Conservation (phyloP, 2,888 invertebrate species). For the Julus scanicus region DNA sequence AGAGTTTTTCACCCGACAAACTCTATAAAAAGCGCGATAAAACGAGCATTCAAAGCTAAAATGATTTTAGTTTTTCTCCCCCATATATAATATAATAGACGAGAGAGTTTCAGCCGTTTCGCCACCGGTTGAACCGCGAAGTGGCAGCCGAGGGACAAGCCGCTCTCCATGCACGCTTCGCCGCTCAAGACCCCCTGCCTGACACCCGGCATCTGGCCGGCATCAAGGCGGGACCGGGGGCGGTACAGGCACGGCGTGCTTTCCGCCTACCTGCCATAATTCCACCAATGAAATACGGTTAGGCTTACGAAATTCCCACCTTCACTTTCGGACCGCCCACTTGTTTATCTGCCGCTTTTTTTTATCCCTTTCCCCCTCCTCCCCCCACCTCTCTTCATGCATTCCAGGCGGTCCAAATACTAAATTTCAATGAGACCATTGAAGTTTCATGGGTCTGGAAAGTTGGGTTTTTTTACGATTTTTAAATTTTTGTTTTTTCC, state of each 20-base stretch:
- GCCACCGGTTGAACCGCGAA: slow-evolving; percentile 24
- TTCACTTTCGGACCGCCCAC: background rate
- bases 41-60: background rate
- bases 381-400: background rate
- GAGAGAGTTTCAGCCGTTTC: background rate
- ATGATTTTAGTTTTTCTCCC: background rate
- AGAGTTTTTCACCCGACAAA: background rate
- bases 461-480: background rate
- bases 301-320: background rate
- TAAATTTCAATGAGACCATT: slow-evolving; percentile 11
- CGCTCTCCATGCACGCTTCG: slow-evolving; percentile 24
- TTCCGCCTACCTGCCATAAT: background rate
- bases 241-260: background rate
- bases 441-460: background rate
- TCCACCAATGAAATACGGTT: background rate
- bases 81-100: no score
- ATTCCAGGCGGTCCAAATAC: slow-evolving; percentile 27
- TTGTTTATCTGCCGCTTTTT: background rate
- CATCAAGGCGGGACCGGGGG: background rate
- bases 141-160: background rate
- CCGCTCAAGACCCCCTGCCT: background rate
- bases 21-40: background rate
- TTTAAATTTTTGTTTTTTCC: background rate
- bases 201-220: background rate
- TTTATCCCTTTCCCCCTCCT: background rate